phyloP scores from a whole-genome alignment of 1,140 invertebrate genomes.

The Leptinotarsa undecemlineata region DNA sequence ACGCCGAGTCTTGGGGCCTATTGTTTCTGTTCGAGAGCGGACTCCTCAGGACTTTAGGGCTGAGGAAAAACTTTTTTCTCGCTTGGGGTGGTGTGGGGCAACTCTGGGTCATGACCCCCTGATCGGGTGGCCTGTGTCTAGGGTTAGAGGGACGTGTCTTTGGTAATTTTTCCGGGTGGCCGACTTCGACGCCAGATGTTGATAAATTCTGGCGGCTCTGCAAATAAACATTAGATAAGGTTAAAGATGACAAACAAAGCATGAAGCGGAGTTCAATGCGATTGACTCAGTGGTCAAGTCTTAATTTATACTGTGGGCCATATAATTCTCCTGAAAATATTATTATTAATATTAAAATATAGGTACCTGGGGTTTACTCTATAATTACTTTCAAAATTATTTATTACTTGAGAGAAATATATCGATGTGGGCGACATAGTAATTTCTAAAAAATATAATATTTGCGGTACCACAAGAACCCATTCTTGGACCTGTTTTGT shows the following conservation, averaged over 20 bases:
- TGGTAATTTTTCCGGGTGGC: constrained; percentile 57
- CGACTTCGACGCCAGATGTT: constrained; percentile 39
- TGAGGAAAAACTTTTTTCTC: constrained; percentile 77
- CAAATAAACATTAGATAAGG: constrained; percentile 1
- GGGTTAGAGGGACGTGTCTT: constrained; percentile 58
- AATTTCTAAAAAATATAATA: no score
- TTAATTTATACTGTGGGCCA: no score
- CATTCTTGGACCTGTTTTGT: no score
- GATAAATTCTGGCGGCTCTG: constrained; percentile 46
- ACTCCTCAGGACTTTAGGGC: constrained; percentile 70
- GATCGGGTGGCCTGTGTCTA: constrained; percentile 54
- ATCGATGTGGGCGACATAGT: no score
- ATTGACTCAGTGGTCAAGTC: not conserved
- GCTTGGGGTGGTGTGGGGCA: constrained; percentile 80
- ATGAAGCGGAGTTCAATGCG: not conserved
- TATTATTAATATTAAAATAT: no score
- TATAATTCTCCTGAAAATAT: no score
- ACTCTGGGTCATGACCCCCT: constrained; percentile 61
- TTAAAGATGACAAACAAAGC: not conserved
- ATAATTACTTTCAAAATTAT: no score
- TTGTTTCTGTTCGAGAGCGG: constrained; percentile 64
- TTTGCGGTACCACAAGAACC: no score
- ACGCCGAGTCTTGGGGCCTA: constrained; percentile 55
- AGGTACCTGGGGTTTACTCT: no score
- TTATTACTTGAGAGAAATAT: no score